These are phyloP conservation scores for Sabatieria punctata DNA, from an alignment of 2,888 invertebrate genomes.

Conservation along the genomic window DNA sequence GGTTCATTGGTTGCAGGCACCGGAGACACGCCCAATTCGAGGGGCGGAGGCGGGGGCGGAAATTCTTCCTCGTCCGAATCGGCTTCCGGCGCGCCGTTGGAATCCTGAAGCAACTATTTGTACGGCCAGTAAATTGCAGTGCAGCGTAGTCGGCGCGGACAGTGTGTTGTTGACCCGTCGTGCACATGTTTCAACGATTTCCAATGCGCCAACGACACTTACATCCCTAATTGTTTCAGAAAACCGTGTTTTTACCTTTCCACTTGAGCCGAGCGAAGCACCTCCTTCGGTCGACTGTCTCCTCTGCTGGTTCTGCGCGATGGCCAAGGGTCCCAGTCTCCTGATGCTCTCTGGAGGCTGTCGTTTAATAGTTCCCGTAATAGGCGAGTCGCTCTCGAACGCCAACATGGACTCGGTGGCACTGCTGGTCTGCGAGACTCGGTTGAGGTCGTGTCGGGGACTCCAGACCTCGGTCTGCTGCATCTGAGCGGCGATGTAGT, in stretches of 20 bases:
- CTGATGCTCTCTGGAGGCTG: not conserved
- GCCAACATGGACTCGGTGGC: not conserved
- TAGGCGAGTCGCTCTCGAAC: too few species aligned
- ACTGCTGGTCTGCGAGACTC: not conserved
- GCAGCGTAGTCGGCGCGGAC: too few species aligned
- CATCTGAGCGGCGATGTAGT: not conserved
- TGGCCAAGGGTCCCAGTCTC: not conserved
- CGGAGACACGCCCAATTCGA: slow-evolving; percentile 4
- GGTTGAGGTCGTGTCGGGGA: not conserved
- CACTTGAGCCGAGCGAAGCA: not conserved
- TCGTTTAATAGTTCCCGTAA: slow-evolving; percentile 10
- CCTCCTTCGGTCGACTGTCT: slow-evolving; percentile 1
- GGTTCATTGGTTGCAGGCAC: not conserved
- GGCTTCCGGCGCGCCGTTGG: not conserved
- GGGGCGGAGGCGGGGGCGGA: slow-evolving; percentile 22
- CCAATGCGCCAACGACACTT: too few species aligned
- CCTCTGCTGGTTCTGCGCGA: not conserved
- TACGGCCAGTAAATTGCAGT: too few species aligned
- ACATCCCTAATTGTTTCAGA: too few species aligned
- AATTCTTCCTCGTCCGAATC: slow-evolving; percentile 23
- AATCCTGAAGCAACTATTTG: too few species aligned
- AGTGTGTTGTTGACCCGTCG: too few species aligned
- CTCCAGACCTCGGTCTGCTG: not conserved
- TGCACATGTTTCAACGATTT: too few species aligned
- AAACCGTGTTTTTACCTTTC: too few species aligned